Percentiles rank a stretch among this genome's conserved stretches.
Conservation (phyloP, 2,113 vertebrate species). For the Sinocyclocheilus anophthalmus region DNA sequence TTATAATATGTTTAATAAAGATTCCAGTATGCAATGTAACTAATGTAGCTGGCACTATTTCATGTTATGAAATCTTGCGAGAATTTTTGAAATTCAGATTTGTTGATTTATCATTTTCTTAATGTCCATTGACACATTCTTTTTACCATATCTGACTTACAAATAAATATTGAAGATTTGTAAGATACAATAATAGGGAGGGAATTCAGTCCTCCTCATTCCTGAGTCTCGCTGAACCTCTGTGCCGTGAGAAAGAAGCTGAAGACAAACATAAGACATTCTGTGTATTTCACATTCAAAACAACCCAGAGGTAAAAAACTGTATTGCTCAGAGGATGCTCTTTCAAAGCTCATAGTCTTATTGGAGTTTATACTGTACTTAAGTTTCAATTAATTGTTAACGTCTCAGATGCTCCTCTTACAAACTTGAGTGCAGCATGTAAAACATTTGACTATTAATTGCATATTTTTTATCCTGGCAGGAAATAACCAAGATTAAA, state of each 20-base stretch:
- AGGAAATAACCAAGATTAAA: neutral
- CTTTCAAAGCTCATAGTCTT: neutral
- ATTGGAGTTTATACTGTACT: neutral
- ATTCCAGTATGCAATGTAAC: neutral
- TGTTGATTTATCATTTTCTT: neutral
- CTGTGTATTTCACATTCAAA: neutral
- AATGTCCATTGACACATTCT: neutral
- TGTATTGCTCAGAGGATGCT: neutral
- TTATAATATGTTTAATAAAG: neutral
- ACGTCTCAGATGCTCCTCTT: slow-evolving; percentile 5
- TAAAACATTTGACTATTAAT: neutral
- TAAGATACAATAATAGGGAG: neutral
- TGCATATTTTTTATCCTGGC: neutral
- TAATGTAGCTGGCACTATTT: neutral
- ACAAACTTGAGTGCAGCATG: neutral
- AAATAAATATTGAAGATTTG: slow-evolving; percentile 13
- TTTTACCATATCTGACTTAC: neutral
- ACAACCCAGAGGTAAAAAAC: neutral
- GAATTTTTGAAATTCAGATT: neutral
- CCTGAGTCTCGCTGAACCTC: neutral
- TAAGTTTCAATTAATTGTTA: neutral
- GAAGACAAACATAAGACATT: neutral
- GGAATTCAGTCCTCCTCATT: slow-evolving; percentile 15
- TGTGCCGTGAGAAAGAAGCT: neutral
- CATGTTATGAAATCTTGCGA: neutral